Conservation (phyloP, 1,140 invertebrate genomes). For the Agrypnia vestita region DNA sequence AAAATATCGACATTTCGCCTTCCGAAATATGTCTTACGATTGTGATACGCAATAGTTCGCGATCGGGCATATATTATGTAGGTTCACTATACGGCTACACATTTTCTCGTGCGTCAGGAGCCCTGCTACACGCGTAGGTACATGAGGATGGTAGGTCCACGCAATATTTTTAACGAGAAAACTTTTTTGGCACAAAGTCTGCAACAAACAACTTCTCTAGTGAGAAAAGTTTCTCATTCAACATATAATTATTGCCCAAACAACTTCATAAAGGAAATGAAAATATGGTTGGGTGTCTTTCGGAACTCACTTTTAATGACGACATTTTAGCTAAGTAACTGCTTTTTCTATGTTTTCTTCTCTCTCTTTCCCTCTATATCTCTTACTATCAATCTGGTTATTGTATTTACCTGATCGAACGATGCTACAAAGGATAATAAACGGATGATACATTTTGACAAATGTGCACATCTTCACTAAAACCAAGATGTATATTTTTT, state of each 20-base stretch:
- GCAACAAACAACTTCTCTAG: constrained; percentile 52
- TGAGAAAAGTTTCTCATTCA: constrained; percentile 41
- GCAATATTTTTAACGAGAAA: constrained; percentile 60
- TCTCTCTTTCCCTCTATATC: too few relatives aligned
- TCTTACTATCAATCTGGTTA: too few relatives aligned
- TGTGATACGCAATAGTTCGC: constrained; percentile 1
- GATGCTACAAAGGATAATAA: too few relatives aligned
- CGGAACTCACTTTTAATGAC: constrained; percentile 5
- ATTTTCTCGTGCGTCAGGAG: not conserved
- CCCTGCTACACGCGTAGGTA: not conserved
- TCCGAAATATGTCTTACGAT: not conserved
- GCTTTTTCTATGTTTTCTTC: too few relatives aligned
- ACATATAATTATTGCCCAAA: constrained; percentile 51
- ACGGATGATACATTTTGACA: too few relatives aligned
- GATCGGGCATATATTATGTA: constrained; percentile 2
- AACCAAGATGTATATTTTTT: too few relatives aligned
- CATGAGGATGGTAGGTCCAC: constrained; percentile 7
- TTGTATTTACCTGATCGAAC: too few relatives aligned
- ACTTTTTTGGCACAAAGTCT: constrained; percentile 56
- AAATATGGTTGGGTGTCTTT: constrained; percentile 15
- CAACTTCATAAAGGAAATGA: constrained; percentile 44
- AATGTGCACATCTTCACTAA: too few relatives aligned
- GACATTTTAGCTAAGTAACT: constrained; percentile 16
- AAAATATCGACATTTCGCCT: too few relatives aligned
- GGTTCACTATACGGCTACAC: not conserved